Percentiles rank a stretch among this genome's conserved stretches.
These are phyloP conservation scores for Drosophila cyrtoloma DNA, from an alignment of 2,888 invertebrate genomes.

Conservation along the genomic window DNA sequence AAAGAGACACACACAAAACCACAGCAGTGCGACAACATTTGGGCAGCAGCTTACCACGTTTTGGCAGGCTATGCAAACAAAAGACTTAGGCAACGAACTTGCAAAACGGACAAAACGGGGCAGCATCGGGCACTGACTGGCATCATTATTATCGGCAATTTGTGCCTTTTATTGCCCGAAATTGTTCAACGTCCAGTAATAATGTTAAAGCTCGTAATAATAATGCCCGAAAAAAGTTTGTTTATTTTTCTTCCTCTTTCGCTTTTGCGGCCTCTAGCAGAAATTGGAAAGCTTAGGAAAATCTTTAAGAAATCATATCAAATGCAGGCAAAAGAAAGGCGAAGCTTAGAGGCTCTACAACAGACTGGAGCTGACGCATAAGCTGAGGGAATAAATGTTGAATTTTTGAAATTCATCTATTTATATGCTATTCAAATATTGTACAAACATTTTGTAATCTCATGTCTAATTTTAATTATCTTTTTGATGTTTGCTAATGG, in stretches of 20 bases:
- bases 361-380: not conserved
- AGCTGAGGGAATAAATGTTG: not conserved
- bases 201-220: constrained; percentile 74
- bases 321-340: not conserved
- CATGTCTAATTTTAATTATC: not conserved
- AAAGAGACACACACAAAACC: constrained; percentile 54
- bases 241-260: constrained; percentile 30
- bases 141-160: constrained; percentile 76
- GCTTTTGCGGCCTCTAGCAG: constrained; percentile 54
- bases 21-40: constrained; percentile 15
- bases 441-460: not conserved
- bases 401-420: not conserved
- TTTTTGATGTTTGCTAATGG: not conserved
- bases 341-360: constrained; percentile 9
- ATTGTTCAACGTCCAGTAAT: constrained; percentile 77
- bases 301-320: constrained; percentile 46
- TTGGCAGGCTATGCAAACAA: constrained; percentile 56
- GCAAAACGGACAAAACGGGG: constrained; percentile 20
- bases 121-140: constrained; percentile 40
- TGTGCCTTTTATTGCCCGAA: constrained; percentile 74
- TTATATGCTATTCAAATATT: not conserved
- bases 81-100: constrained; percentile 74
- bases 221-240: constrained; percentile 55
- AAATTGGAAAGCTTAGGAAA: constrained; percentile 72
- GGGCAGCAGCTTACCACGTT: constrained; percentile 13